A percentile compares a stretch with the other conserved stretches of the same genome.
Evolutionary conservation across 2,888 invertebrate genomes (phyloP).

Genomic region (Syritta pipiens): DNA sequence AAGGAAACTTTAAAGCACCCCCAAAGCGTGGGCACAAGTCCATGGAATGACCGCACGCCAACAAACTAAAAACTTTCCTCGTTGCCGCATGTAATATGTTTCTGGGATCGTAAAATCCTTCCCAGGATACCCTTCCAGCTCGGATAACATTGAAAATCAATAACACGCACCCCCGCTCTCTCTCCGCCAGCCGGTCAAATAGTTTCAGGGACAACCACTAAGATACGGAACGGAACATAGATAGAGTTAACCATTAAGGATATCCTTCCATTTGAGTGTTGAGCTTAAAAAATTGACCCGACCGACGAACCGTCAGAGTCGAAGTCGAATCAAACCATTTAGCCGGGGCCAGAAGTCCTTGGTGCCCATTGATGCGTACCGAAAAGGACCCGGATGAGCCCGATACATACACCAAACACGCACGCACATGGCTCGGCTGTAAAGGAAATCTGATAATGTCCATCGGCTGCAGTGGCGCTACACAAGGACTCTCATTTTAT

Average conservation of each 20-base stretch:
- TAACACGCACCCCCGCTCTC: constrained; percentile 25
- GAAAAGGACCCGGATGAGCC: background rate
- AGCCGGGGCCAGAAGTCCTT: constrained; percentile 16
- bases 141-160: constrained; percentile 54
- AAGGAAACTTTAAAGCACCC: constrained; percentile 24
- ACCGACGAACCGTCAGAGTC: constrained; percentile 3
- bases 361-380: constrained; percentile 27
- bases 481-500: constrained; percentile 52
- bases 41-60: constrained; percentile 15
- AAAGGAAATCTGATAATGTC: constrained; percentile 49
- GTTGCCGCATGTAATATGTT: constrained; percentile 49
- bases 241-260: constrained; percentile 58
- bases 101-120: constrained; percentile 48
- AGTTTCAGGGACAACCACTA: constrained; percentile 8
- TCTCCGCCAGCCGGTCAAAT: no score
- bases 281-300: constrained; percentile 65
- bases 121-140: constrained; percentile 32
- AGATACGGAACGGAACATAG: constrained; percentile 32
- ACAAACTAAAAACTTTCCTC: background rate
- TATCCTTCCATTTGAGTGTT: constrained; percentile 64
- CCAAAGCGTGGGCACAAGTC: background rate
- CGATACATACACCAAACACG: background rate
- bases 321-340: constrained; percentile 31
- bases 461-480: constrained; percentile 28
- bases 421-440: constrained; percentile 42